Evolutionary conservation across 2,113 vertebrate species (phyloP), one percentile per base, ranked within the genome.

Genomic region (Psittacara wagleri): DNA sequence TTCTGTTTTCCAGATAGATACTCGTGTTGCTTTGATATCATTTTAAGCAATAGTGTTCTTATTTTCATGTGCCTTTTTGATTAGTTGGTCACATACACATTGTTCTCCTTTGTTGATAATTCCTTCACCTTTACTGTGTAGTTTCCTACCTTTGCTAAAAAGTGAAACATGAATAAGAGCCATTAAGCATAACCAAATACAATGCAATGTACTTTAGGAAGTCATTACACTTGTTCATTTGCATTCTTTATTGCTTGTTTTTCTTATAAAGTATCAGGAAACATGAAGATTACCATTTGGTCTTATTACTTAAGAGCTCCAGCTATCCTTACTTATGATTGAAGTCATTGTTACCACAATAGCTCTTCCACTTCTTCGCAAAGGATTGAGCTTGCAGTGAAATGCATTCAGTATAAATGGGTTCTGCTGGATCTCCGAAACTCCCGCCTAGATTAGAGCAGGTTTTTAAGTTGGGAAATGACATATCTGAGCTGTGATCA

Each of bases 401-500:
- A 95, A 93, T 1, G 2, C 81, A 59, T 92, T 90, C 62, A 39
- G 66, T 80, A 83, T 68, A 94, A 97, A 97, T 92, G 72, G 88
- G 76, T 92, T 96, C 83, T 94, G 80, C 62, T 83, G 63, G 83
- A 95, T 95, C 92, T 96, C 92, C 86, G 95, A 93, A 95, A 88
- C 94, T 93, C 83, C 88, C 20, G 48, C 84, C 88, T 94, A 95
- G 96, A 97, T 94, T 80, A 95, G 54, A 49, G 90, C 94, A 85
- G 80, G 88, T 77, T 95, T 96, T 97, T 92, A 97, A 96, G 92
- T 49, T 92, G 95, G 96, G 94, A 98, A 97, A 98, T 97, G 97
- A 97, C 97, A 96, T 97, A 96, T 97, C 83, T 89, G 95, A 95
- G 90, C 87, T 97, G 92, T 95, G 97, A 98, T 97, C 96, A 84